Percentiles rank a stretch among this genome's conserved stretches.
phyloP scores from a whole-genome alignment of 2,888 invertebrate genomes.

The Patella depressa region DNA sequence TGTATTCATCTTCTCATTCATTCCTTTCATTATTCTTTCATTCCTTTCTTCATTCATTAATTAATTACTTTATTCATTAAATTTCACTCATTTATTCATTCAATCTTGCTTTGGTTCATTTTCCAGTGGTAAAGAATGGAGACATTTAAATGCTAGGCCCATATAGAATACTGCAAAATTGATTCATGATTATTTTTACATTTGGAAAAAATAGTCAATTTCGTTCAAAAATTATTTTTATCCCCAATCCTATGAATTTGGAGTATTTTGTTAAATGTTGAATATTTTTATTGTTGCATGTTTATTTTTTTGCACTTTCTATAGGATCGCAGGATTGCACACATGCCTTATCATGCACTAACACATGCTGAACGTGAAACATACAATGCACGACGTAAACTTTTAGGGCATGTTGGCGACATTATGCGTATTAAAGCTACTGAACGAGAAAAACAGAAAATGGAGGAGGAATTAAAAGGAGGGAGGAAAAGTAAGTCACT shows the following conservation, averaged over 20 bases:
- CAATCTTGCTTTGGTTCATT: too few species aligned
- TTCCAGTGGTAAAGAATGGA: too few species aligned
- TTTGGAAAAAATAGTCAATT: too few species aligned
- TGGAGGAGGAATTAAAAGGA: conserved; percentile 58
- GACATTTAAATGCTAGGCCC: too few species aligned
- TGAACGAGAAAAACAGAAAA: conserved; percentile 61
- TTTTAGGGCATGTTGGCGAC: conserved; percentile 65
- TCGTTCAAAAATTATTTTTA: too few species aligned
- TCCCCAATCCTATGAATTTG: too few species aligned
- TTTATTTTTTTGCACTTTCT: conserved; percentile 12
- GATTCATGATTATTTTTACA: too few species aligned
- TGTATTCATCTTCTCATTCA: too few species aligned
- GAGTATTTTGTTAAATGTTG: too few species aligned
- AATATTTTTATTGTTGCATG: conserved; percentile 15
- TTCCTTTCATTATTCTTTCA: not conserved
- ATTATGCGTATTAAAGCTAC: conserved; percentile 65
- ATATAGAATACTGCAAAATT: too few species aligned
- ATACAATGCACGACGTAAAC: conserved; percentile 64
- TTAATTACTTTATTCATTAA: conserved; percentile 7
- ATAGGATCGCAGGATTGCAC: conserved; percentile 69
- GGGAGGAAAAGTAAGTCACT: conserved; percentile 61
- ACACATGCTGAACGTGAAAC: conserved; percentile 70
- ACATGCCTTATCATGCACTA: conserved; percentile 71
- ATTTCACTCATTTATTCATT: not conserved
- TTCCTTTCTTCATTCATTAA: not conserved